Evolutionary conservation across 2,888 invertebrate species (phyloP), one percentile per base, ranked within the genome.

Genomic region (Endomychus coccineus): DNA sequence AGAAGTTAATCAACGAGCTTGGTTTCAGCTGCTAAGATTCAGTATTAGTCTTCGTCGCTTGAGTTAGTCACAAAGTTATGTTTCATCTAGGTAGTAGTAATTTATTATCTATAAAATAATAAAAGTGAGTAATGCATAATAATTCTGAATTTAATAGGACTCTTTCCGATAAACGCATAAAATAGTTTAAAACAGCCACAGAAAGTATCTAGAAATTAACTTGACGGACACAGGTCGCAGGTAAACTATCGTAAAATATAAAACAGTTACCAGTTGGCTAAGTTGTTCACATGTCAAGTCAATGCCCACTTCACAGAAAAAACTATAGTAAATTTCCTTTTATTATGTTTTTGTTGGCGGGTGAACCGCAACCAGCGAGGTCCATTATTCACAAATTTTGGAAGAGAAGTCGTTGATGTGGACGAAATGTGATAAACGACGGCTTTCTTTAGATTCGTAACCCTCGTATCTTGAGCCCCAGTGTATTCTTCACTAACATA

Each of bases 321-420:
- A 58, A 55, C 52, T 56, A 58, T 55, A 58, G 61, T 62, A 61
- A 61, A 62, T 61, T 59, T 55, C 49, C 52, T 48, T 58, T 58
- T 59, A 59, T 57, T 59, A 54, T 50, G 48, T 50, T 55, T 58
- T 55, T 59, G 54, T 58, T 52, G 48, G 49, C 49, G 49, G 51
- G 42, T 51, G 48, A 44, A 52, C 55, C 54, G 51, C 54, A 53
- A 52, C 51, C 52, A 51, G 36, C 41, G 45, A 35, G 45, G 41
- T 54, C 60, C 55, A 59, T 61, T 61, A 61, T 61, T 59, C 58
- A 57, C 56, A 50, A 59, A 58, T 61, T 58, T 52, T 51, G 53
- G 50, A 58, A 31, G 51, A 52, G 50, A 46, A 54, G 45, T 49
- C 59, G 52, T 40, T 51, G 52, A 55, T 44, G 55, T 58, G 58